A percentile compares a stretch with the other conserved stretches of the same genome.
These are phyloP conservation scores for Anthoscopus minutus DNA, from an alignment of 2,113 vertebrate species.

Conservation along the genomic window DNA sequence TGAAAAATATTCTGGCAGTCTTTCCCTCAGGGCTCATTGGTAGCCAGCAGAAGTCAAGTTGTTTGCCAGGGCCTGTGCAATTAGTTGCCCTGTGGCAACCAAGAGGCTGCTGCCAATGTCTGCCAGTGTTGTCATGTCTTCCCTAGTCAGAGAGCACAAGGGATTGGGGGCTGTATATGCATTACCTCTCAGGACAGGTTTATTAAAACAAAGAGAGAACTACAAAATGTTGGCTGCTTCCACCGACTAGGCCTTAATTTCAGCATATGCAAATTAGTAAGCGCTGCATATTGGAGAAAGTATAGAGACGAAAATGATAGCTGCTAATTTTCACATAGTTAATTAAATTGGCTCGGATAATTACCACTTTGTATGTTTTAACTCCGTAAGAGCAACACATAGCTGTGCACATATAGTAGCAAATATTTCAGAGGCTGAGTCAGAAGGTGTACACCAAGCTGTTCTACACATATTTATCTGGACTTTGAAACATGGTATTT, in stretches of 20 bases:
- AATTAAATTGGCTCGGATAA: conserved; percentile 15
- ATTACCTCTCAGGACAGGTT: fast-evolving
- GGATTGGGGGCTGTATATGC: fast-evolving
- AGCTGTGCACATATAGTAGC: not conserved
- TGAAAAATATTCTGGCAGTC: not conserved
- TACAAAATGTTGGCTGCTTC: not conserved
- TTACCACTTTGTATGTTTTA: not conserved
- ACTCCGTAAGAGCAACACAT: not conserved
- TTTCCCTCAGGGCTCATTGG: not conserved
- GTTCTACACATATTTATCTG: not conserved
- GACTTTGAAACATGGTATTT: not conserved
- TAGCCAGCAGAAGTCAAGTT: not conserved
- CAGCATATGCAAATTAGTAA: not conserved
- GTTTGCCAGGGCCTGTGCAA: not conserved
- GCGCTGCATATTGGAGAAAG: conserved; percentile 30
- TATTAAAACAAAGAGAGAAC: not conserved
- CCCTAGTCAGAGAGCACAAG: not conserved
- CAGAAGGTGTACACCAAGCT: not conserved
- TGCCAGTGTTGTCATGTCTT: not conserved
- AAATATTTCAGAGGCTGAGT: conserved; percentile 6
- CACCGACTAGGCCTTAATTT: not conserved
- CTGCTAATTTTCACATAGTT: conserved; percentile 10
- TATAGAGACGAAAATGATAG: conserved; percentile 24
- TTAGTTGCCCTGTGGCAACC: not conserved
- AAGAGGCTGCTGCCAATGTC: not conserved